Evolutionary conservation across 2,797 vertebrate species (phyloP).

Genomic region (Pantherophis vulpinus): DNA sequence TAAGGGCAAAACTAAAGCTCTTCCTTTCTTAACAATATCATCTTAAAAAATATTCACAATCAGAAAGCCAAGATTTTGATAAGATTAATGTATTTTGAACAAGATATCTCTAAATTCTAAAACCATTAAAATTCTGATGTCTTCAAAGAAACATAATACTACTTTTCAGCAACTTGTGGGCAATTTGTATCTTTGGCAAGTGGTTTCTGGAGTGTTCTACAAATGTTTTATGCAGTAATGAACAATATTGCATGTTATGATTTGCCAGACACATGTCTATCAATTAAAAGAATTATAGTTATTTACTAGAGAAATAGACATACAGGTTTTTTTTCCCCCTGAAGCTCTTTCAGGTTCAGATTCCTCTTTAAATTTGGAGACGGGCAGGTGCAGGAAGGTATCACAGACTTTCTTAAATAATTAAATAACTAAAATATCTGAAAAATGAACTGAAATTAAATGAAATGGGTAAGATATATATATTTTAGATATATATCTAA

Average conservation of each 20-base stretch:
- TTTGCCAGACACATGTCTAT: neutral
- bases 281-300: neutral
- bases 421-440: neutral
- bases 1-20: neutral
- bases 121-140: neutral
- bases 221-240: accelerated
- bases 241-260: accelerated
- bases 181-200: neutral
- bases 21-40: neutral
- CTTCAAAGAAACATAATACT: neutral
- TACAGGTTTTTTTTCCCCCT: neutral
- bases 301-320: neutral
- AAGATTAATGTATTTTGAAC: neutral
- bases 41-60: neutral
- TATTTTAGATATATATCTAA: neutral
- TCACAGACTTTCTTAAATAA: accelerated
- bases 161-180: accelerated
- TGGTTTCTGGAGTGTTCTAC: accelerated
- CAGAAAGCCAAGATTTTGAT: neutral
- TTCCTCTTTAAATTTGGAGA: too few relatives aligned
- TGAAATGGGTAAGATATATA: neutral
- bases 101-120: conserved; percentile 14
- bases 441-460: accelerated
- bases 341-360: neutral
- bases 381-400: neutral